These are phyloP conservation scores for Drosophila greeni DNA, from an alignment of 2,888 invertebrate species.

Conservation along the genomic window DNA sequence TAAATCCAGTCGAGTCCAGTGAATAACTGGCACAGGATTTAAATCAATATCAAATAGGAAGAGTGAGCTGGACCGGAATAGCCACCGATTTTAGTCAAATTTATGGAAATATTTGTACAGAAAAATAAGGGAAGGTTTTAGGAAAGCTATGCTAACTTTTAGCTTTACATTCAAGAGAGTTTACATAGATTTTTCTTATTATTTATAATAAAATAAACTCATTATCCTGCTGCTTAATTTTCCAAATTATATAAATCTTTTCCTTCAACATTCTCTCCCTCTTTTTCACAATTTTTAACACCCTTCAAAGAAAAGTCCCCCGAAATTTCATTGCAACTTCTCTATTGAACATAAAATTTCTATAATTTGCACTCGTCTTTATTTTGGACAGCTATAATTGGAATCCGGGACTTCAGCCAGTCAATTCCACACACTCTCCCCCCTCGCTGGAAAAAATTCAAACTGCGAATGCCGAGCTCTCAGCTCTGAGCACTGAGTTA, in stretches of 20 bases:
- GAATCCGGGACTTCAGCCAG: constrained; percentile 61
- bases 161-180: too few relatives aligned
- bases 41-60: constrained; percentile 14
- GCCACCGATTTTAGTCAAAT: constrained; percentile 2
- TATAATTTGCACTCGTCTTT: constrained; percentile 67
- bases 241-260: background rate
- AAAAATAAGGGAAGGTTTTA: background rate
- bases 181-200: too few relatives aligned
- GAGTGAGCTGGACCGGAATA: constrained; percentile 2
- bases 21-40: constrained; percentile 15
- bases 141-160: background rate
- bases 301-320: background rate
- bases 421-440: constrained; percentile 54
- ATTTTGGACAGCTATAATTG: constrained; percentile 69
- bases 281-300: background rate
- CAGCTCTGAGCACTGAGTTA: constrained; percentile 62
- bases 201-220: background rate
- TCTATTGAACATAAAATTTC: constrained; percentile 53
- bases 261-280: too few relatives aligned
- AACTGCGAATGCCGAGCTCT: constrained; percentile 52
- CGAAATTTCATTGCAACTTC: background rate
- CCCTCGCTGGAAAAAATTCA: constrained; percentile 41
- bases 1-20: constrained; percentile 22
- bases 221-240: background rate
- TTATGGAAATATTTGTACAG: constrained; percentile 1